Evolutionary conservation across 2,888 invertebrate genomes (phyloP).

Genomic region (Cheilosia grossa): DNA sequence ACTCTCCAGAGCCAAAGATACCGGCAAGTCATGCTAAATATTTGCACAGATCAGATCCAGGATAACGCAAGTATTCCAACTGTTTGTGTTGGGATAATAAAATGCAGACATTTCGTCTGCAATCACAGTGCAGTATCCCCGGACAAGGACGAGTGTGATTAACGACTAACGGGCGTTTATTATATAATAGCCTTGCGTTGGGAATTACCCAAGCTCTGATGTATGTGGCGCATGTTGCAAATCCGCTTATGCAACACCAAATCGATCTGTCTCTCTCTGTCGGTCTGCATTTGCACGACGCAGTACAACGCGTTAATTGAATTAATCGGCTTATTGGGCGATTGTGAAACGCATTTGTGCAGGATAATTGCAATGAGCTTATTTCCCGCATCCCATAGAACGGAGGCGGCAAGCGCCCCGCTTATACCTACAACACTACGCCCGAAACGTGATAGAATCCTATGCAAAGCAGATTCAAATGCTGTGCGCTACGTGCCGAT

Average conservation of each 20-base stretch:
- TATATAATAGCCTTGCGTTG: slow-evolving; percentile 47
- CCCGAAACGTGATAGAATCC: slow-evolving; percentile 62
- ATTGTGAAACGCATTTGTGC: slow-evolving; percentile 64
- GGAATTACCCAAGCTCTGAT: slow-evolving; percentile 9
- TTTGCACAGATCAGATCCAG: slow-evolving; percentile 67
- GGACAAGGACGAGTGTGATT: slow-evolving; percentile 68
- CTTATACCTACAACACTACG: slow-evolving; percentile 66
- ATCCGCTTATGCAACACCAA: slow-evolving; percentile 54
- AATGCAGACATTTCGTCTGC: slow-evolving; percentile 60
- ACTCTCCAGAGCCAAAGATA: slow-evolving; percentile 45
- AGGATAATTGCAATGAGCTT: slow-evolving; percentile 72
- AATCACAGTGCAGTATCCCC: slow-evolving; percentile 33
- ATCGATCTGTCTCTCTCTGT: slow-evolving; percentile 42
- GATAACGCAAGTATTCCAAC: slow-evolving; percentile 64
- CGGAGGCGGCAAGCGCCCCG: slow-evolving; percentile 64
- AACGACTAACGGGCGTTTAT: slow-evolving; percentile 66
- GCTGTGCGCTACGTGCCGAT: slow-evolving; percentile 60
- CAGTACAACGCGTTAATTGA: slow-evolving; percentile 68
- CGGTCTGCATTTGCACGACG: slow-evolving; percentile 36
- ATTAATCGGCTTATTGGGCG: slow-evolving; percentile 67
- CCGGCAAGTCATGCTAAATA: slow-evolving; percentile 64
- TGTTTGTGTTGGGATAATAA: slow-evolving; percentile 63
- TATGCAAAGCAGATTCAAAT: slow-evolving; percentile 71
- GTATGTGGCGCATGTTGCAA: slow-evolving; percentile 22
- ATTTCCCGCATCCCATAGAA: slow-evolving; percentile 21